phyloP scores from a whole-genome alignment of 2,113 vertebrate genomes.

The Rattus rattus region DNA sequence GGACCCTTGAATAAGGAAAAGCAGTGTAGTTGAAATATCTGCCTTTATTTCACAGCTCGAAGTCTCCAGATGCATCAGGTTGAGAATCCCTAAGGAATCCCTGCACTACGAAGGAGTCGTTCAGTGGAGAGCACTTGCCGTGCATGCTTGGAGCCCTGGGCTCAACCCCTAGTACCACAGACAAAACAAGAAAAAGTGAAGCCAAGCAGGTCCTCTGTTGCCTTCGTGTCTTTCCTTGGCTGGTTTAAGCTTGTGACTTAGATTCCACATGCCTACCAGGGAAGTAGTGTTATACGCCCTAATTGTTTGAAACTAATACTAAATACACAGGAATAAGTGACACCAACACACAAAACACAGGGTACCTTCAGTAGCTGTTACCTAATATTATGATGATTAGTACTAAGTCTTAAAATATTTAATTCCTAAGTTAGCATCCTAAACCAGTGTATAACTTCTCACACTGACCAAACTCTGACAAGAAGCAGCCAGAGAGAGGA shows the following conservation, averaged over 20 bases:
- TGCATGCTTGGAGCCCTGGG: too few species aligned
- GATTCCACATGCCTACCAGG: background rate
- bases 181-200: background rate
- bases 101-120: background rate
- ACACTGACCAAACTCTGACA: background rate
- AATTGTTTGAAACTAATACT: background rate
- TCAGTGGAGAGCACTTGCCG: background rate
- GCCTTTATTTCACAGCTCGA: background rate
- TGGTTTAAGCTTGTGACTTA: background rate
- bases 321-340: background rate
- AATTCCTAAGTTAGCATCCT: background rate
- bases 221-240: too few species aligned
- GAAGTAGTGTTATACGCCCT: background rate
- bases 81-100: background rate
- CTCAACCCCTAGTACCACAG: background rate
- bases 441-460: too few species aligned
- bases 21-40: background rate
- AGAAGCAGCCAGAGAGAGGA: background rate
- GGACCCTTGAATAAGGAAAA: background rate
- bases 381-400: too few species aligned
- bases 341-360: background rate
- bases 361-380: background rate
- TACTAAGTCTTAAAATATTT: background rate
- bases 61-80: background rate
- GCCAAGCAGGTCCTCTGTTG: background rate